Conservation (phyloP, 2,797 vertebrate genomes). For the Allenopithecus nigroviridis region DNA sequence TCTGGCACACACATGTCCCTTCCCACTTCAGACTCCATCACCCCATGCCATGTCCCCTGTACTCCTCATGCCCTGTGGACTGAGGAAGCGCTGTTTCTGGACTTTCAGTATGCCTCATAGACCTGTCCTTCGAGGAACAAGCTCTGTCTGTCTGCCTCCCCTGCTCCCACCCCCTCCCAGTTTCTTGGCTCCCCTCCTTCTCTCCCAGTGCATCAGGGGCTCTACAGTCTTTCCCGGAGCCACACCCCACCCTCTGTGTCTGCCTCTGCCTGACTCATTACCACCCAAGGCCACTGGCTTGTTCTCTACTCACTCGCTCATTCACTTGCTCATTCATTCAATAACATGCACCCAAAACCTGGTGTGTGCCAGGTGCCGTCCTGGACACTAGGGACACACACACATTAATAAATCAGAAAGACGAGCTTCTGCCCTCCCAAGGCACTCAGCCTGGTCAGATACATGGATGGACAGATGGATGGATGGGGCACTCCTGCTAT, state of each 20-base stretch:
- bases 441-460: neutral
- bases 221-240: neutral
- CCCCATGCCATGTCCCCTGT: no score
- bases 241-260: no score
- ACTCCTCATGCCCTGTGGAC: neutral
- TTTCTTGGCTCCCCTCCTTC: no score
- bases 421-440: neutral
- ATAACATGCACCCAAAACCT: neutral
- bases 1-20: neutral
- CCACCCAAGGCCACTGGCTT: neutral
- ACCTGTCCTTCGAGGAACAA: neutral
- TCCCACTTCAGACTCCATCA: neutral
- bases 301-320: neutral
- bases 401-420: neutral
- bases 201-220: neutral
- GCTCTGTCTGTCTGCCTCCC: neutral
- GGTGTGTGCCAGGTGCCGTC: neutral
- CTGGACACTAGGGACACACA: neutral
- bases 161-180: neutral
- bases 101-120: no score
- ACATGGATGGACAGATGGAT: neutral
- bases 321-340: neutral
- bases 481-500: neutral
- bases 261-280: neutral
- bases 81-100: neutral